These are phyloP conservation scores for Gymnocheta viridis DNA, from an alignment of 2,888 invertebrate genomes.

Conservation along the genomic window DNA sequence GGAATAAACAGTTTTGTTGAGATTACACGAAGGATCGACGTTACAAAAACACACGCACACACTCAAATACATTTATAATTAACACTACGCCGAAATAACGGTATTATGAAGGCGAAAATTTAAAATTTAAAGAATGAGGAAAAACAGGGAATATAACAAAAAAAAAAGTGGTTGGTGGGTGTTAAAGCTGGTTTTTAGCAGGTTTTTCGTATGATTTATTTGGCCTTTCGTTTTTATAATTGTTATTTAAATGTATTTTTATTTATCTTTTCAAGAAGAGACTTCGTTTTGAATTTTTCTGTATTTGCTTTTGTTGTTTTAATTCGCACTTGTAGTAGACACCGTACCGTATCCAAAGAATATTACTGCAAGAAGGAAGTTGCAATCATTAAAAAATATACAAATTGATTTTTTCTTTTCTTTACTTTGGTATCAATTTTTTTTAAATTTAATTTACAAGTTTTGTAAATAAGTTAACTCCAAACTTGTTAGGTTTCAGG, in stretches of 20 bases:
- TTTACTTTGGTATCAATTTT: conserved; percentile 4
- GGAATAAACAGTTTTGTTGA: not conserved
- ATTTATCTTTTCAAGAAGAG: conserved; percentile 55
- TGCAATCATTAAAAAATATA: conserved; percentile 60
- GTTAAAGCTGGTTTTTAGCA: not conserved
- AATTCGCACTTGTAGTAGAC: conserved; percentile 79
- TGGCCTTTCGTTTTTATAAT: not conserved
- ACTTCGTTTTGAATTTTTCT: conserved; percentile 71
- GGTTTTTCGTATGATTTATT: not conserved
- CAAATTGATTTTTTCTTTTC: conserved; percentile 58
- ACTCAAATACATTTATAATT: not conserved
- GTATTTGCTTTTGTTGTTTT: conserved; percentile 73
- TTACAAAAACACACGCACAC: conserved; percentile 25
- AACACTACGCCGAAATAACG: conserved; percentile 19
- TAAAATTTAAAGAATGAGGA: not conserved
- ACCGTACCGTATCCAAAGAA: conserved; percentile 73
- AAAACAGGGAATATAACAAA: conserved; percentile 16
- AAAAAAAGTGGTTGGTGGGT: conserved; percentile 36
- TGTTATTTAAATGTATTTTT: conserved; percentile 2
- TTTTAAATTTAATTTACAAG: not conserved
- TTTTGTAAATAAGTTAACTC: conserved; percentile 14
- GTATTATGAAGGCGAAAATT: conserved; percentile 11
- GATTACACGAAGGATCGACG: conserved; percentile 57
- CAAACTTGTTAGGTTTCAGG: conserved; percentile 1
- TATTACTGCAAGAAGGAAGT: conserved; percentile 68